Evolutionary conservation across 64 coral and sea anemone genomes (phyloP).

Genomic region (Pocillopora verrucosa): DNA sequence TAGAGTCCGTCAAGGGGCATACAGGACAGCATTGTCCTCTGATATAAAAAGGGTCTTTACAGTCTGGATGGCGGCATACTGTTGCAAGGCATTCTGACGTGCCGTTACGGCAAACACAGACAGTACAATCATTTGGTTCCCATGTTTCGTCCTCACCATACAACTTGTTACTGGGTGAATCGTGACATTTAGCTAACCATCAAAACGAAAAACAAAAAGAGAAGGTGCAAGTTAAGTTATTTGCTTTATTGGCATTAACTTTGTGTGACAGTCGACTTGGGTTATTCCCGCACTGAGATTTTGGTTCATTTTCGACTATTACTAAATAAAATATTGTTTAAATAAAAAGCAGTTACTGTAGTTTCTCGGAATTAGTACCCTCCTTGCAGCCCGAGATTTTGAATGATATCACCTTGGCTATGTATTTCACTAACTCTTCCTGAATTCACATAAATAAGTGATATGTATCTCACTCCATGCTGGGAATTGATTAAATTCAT

Average conservation of each 20-base stretch:
- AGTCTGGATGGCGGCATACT: conserved; percentile 84
- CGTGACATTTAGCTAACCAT: conserved; percentile 54
- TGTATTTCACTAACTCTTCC: too few relatives aligned
- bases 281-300: too few relatives aligned
- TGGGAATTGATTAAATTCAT: too few relatives aligned
- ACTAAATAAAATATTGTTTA: too few relatives aligned
- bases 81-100: conserved; percentile 75
- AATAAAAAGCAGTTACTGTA: too few relatives aligned
- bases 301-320: too few relatives aligned
- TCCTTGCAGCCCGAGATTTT: too few relatives aligned
- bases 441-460: too few relatives aligned
- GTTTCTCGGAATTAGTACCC: too few relatives aligned
- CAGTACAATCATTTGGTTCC: conserved; percentile 91
- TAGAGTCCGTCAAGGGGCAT: conserved; percentile 42
- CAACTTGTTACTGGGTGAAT: conserved; percentile 72
- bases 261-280: neutral
- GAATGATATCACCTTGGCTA: too few relatives aligned
- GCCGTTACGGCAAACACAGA: conserved; percentile 69
- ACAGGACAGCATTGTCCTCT: conserved; percentile 84
- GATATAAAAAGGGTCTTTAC: conserved; percentile 72
- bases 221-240: neutral
- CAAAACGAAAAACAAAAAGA: neutral
- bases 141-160: conserved; percentile 75
- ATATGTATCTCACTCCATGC: too few relatives aligned
- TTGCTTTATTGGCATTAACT: neutral